phyloP scores from a whole-genome alignment of 2,888 invertebrate genomes.

The Octonoba sinensis region DNA sequence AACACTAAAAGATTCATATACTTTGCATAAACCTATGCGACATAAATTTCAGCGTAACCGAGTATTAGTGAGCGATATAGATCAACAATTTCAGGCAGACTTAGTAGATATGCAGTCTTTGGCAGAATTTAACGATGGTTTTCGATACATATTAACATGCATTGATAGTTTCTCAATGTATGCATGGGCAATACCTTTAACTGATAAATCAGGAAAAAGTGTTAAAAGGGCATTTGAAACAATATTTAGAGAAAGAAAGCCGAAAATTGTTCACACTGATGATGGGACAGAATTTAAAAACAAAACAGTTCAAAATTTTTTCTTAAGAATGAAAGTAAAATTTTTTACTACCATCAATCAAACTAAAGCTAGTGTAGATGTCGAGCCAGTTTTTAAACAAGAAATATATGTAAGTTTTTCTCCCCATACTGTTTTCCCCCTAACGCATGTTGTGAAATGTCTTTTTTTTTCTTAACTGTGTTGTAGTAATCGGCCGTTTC shows the following conservation, averaged over 20 bases:
- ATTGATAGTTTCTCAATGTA: slow-evolving; percentile 67
- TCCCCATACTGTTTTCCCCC: no score
- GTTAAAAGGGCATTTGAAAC: slow-evolving; percentile 61
- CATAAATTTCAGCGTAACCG: background rate
- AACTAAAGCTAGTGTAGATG: slow-evolving; percentile 68
- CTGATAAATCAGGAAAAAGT: slow-evolving; percentile 65
- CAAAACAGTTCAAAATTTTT: slow-evolving; percentile 43
- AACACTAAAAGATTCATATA: background rate
- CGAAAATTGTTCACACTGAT: slow-evolving; percentile 65
- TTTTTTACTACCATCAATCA: slow-evolving; percentile 68
- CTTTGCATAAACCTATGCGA: background rate
- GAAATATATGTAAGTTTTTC: no score
- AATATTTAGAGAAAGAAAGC: slow-evolving; percentile 60
- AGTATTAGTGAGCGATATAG: slow-evolving; percentile 31
- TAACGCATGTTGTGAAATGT: no score
- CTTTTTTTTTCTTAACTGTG: no score
- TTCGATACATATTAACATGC: slow-evolving; percentile 66
- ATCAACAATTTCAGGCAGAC: slow-evolving; percentile 67
- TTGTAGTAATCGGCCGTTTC: no score
- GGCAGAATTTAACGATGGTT: slow-evolving; percentile 64
- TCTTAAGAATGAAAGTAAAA: slow-evolving; percentile 61
- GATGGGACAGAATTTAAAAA: slow-evolving; percentile 67
- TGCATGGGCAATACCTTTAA: slow-evolving; percentile 66
- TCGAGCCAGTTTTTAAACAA: no score
- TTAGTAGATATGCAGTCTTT: slow-evolving; percentile 66